Evolutionary conservation across 1,140 invertebrate genomes (phyloP).

Genomic region (Trypoxylus dichotomus): DNA sequence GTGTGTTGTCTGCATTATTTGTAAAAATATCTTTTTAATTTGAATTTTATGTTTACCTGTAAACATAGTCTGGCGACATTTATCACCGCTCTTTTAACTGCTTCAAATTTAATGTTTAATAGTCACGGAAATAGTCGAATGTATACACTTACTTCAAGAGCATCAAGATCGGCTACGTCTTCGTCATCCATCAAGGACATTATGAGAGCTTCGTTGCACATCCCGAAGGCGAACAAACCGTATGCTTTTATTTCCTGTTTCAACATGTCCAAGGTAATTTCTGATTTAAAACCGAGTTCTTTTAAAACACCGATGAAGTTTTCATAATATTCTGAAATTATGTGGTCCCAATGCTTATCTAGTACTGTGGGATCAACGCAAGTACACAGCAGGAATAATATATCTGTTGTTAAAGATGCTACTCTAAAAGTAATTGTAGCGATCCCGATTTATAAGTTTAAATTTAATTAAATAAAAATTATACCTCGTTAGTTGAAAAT

Average conservation of each 20-base stretch:
- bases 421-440: constrained; percentile 41
- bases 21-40: too few species aligned
- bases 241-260: constrained; percentile 36
- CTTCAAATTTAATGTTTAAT: neutral
- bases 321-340: constrained; percentile 56
- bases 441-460: neutral
- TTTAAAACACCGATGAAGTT: constrained; percentile 49
- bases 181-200: constrained; percentile 46
- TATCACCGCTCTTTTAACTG: too few species aligned
- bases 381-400: constrained; percentile 59
- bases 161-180: constrained; percentile 43
- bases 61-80: too few species aligned
- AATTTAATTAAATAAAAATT: constrained; percentile 1
- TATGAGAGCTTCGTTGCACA: constrained; percentile 44
- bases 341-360: constrained; percentile 50
- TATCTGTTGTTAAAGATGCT: constrained; percentile 57
- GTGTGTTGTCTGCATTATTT: too few species aligned
- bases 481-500: constrained; percentile 68
- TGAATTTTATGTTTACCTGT: too few species aligned
- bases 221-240: constrained; percentile 39
- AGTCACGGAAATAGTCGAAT: neutral
- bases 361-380: constrained; percentile 55
- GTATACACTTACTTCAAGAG: constrained; percentile 36
- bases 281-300: constrained; percentile 41
- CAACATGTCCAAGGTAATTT: constrained; percentile 38